Conservation (phyloP, 2,888 invertebrate species). For the Nymphalis polychloros region DNA sequence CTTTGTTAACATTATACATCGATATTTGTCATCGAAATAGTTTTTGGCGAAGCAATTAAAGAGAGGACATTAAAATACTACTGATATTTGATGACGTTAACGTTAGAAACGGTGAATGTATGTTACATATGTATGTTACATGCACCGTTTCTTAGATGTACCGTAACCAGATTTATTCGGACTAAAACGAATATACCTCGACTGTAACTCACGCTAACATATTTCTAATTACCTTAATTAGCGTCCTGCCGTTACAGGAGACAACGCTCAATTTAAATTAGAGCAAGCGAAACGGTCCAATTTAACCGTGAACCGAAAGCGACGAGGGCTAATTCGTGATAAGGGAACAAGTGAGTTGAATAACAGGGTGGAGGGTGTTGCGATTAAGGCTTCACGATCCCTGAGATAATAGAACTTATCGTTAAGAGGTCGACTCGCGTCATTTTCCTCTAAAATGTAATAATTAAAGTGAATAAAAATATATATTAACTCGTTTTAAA, state of each 20-base stretch:
- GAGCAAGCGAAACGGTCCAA: conserved; percentile 68
- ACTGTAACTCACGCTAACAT: conserved; percentile 54
- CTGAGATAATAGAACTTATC: conserved; percentile 62
- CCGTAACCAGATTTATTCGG: not conserved
- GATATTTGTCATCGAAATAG: conserved; percentile 42
- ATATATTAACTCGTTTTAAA: not conserved
- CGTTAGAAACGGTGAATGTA: too few species aligned
- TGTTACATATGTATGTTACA: too few species aligned
- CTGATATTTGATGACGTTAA: too few species aligned
- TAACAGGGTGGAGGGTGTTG: conserved; percentile 66
- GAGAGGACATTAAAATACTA: too few species aligned
- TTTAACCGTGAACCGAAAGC: conserved; percentile 72
- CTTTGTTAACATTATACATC: conserved; percentile 42
- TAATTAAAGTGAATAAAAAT: conserved; percentile 18
- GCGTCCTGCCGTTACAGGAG: conserved; percentile 67
- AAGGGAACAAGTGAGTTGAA: conserved; percentile 70
- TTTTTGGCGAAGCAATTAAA: conserved; percentile 35
- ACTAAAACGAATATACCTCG: not conserved
- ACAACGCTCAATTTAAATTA: conserved; percentile 71
- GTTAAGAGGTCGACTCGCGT: conserved; percentile 47
- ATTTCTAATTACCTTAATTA: conserved; percentile 75
- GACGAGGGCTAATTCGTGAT: conserved; percentile 73
- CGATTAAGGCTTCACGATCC: conserved; percentile 51
- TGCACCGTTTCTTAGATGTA: too few species aligned
- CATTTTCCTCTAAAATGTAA: conserved; percentile 25